Percentiles rank a stretch among this genome's conserved stretches.
phyloP scores from a whole-genome alignment of 2,888 invertebrate species.

The Lasioglossum lativentre region DNA sequence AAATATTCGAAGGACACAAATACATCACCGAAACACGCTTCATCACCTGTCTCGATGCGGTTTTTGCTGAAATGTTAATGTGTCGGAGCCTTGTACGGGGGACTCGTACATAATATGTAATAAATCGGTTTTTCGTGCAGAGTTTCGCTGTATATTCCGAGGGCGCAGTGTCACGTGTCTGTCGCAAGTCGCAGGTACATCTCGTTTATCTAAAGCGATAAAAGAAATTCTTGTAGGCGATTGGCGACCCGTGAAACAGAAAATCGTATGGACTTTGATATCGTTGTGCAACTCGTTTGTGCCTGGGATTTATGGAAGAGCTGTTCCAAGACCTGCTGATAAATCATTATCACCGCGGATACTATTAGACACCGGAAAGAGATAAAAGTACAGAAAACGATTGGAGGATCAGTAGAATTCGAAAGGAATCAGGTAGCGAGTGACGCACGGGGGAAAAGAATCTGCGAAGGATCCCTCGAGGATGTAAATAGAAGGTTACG shows the following conservation, averaged over 20 bases:
- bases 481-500: slow-evolving; percentile 18
- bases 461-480: not conserved
- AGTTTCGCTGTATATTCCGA: too few species aligned
- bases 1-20: not conserved
- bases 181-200: not conserved
- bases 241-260: not conserved
- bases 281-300: slow-evolving; percentile 25
- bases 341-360: slow-evolving; percentile 20
- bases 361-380: not conserved
- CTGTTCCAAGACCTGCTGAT: slow-evolving; percentile 10
- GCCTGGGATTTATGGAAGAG: slow-evolving; percentile 12
- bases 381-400: not conserved
- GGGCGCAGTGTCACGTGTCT: not conserved
- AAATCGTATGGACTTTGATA: not conserved
- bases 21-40: not conserved
- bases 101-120: not conserved
- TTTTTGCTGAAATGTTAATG: not conserved
- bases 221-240: not conserved
- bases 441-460: not conserved
- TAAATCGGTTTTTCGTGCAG: not conserved
- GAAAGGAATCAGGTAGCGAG: not conserved
- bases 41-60: not conserved
- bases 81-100: too few species aligned
- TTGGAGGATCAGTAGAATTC: too few species aligned
- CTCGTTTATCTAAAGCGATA: slow-evolving; percentile 19